These are phyloP conservation scores for Cataglyphis cursor DNA, from an alignment of 2,888 invertebrate genomes.

Conservation along the genomic window DNA sequence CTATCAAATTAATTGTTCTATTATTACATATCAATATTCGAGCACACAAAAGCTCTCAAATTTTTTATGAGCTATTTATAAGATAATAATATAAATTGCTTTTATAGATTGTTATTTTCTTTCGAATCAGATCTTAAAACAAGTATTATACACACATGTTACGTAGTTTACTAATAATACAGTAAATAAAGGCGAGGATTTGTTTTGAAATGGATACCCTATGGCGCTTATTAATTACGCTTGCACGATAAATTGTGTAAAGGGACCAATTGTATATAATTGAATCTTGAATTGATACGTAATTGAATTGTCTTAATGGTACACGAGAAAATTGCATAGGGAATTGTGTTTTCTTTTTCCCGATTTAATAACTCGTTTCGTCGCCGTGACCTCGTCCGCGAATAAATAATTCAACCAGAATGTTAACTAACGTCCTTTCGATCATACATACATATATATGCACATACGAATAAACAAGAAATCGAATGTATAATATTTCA, in stretches of 20 bases:
- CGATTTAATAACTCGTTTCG: slow-evolving; percentile 29
- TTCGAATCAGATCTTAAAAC: neutral
- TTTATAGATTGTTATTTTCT: neutral
- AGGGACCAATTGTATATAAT: slow-evolving; percentile 23
- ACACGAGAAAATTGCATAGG: neutral
- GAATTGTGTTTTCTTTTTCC: slow-evolving; percentile 22
- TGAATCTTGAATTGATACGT: slow-evolving; percentile 6
- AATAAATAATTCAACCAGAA: slow-evolving; percentile 49
- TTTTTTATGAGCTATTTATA: neutral
- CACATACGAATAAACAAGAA: neutral
- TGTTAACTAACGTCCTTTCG: slow-evolving; percentile 21
- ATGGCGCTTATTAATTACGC: slow-evolving; percentile 15
- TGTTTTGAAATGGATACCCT: neutral
- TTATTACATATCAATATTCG: neutral
- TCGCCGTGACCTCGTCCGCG: slow-evolving; percentile 20
- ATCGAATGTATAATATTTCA: neutral
- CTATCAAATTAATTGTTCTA: slow-evolving; percentile 4
- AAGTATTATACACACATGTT: neutral
- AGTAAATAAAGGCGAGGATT: slow-evolving; percentile 7
- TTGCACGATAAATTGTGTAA: slow-evolving; percentile 1
- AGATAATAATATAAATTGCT: neutral
- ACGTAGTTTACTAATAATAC: neutral
- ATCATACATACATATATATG: neutral
- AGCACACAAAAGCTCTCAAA: neutral
- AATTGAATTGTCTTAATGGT: slow-evolving; percentile 33